Percentiles rank a stretch among this genome's conserved stretches.
Conservation (phyloP, 2,797 vertebrate species). For the Enteromius fasciolatus region DNA sequence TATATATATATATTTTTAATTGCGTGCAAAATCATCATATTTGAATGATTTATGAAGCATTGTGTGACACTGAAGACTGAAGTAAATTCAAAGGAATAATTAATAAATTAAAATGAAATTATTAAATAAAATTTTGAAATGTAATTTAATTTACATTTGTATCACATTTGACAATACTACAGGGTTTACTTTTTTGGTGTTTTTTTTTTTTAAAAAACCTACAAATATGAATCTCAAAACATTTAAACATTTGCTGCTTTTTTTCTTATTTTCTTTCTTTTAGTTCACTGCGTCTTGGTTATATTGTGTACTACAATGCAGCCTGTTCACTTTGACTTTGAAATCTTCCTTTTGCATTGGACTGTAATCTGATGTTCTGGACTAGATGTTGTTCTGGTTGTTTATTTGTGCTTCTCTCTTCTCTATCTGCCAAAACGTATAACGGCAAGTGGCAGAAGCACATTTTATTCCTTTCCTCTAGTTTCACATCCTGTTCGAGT, state of each 20-base stretch:
- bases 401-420: constrained; percentile 12
- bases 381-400: background rate
- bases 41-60: background rate
- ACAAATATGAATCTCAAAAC: too few relatives aligned
- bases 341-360: constrained; percentile 6
- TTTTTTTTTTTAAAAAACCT: background rate
- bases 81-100: constrained; percentile 1
- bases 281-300: background rate
- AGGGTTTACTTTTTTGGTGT: background rate
- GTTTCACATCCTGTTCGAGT: background rate
- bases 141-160: background rate
- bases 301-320: background rate
- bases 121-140: background rate
- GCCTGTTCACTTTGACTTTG: constrained; percentile 10
- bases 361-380: constrained; percentile 19
- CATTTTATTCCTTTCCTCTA: constrained; percentile 5
- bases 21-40: background rate
- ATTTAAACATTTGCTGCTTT: background rate
- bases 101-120: background rate
- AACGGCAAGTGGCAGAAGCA: background rate
- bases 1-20: too few relatives aligned
- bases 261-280: background rate
- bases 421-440: constrained; percentile 1
- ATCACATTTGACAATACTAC: background rate
- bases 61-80: background rate